Percentiles rank a stretch among this genome's conserved stretches.
Evolutionary conservation across 2,888 invertebrate species (phyloP).

Genomic region (Epiperipatus broadwayi): DNA sequence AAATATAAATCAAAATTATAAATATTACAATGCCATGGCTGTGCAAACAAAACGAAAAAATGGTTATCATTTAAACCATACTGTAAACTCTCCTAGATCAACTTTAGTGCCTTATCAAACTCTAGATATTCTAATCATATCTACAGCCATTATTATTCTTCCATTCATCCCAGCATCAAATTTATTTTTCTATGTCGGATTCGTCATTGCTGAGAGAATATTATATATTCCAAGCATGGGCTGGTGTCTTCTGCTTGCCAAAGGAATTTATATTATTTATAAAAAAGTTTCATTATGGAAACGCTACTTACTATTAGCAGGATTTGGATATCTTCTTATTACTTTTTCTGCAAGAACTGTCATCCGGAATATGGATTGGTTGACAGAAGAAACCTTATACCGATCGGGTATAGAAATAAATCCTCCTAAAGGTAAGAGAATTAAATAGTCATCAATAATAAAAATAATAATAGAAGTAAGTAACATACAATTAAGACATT

Average conservation of each 20-base stretch:
- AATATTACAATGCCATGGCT: too few relatives aligned
- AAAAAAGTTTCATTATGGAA: too few relatives aligned
- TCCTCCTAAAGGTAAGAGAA: slow-evolving; percentile 94
- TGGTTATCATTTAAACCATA: too few relatives aligned
- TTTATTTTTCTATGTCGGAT: slow-evolving; percentile 90
- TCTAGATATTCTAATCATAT: slow-evolving; percentile 37
- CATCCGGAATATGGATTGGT: slow-evolving; percentile 70
- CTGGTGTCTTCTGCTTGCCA: slow-evolving; percentile 65
- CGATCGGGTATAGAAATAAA: slow-evolving; percentile 73
- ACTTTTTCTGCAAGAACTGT: slow-evolving; percentile 52
- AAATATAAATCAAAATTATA: too few relatives aligned
- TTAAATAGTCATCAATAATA: too few relatives aligned
- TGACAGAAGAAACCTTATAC: slow-evolving; percentile 76
- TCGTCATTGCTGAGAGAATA: slow-evolving; percentile 88
- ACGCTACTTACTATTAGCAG: too few relatives aligned
- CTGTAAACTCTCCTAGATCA: too few relatives aligned
- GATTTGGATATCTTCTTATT: too few relatives aligned
- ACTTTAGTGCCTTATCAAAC: too few relatives aligned
- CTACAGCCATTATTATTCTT: slow-evolving; percentile 50
- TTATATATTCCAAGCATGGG: slow-evolving; percentile 91
- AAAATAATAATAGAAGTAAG: not conserved
- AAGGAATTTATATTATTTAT: slow-evolving; percentile 22
- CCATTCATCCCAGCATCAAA: slow-evolving; percentile 92
- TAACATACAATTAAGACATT: too few relatives aligned
- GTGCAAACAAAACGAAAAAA: too few relatives aligned